phyloP scores from a whole-genome alignment of 2,113 vertebrate genomes.

The Leucopternis melanops region DNA sequence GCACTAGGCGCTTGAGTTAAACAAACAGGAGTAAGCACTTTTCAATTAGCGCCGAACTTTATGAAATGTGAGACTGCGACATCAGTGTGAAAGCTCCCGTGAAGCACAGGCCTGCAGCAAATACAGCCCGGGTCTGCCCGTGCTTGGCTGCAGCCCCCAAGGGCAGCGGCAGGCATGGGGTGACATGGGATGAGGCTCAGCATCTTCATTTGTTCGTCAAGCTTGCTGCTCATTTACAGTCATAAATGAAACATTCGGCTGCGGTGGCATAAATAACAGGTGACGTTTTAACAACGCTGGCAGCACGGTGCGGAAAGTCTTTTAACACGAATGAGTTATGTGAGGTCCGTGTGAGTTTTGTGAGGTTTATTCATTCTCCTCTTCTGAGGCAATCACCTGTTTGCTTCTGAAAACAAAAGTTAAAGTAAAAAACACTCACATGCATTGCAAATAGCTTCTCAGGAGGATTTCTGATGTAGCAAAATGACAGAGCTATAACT shows the following conservation, averaged over 20 bases:
- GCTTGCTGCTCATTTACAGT: not conserved
- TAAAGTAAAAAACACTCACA: not conserved
- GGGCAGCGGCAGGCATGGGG: not conserved
- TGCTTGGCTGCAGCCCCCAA: not conserved
- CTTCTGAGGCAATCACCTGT: not conserved
- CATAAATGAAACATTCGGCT: not conserved
- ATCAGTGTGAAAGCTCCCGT: accelerated
- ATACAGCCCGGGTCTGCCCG: accelerated
- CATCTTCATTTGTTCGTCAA: not conserved
- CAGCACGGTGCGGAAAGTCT: accelerated
- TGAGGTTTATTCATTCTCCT: not conserved
- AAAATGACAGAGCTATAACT: not conserved
- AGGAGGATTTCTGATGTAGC: not conserved
- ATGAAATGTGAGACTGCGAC: not conserved
- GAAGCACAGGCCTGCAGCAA: not conserved
- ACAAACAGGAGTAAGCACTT: not conserved
- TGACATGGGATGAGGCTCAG: not conserved
- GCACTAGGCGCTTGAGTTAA: not conserved
- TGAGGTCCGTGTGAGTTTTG: not conserved
- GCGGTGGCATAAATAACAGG: not conserved
- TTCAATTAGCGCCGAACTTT: not conserved
- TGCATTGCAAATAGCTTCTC: not conserved
- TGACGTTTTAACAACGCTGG: not conserved
- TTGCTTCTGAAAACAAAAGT: not conserved
- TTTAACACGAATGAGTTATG: not conserved